phyloP scores from a whole-genome alignment of 2,888 invertebrate species.

The Deilephila porcellus region DNA sequence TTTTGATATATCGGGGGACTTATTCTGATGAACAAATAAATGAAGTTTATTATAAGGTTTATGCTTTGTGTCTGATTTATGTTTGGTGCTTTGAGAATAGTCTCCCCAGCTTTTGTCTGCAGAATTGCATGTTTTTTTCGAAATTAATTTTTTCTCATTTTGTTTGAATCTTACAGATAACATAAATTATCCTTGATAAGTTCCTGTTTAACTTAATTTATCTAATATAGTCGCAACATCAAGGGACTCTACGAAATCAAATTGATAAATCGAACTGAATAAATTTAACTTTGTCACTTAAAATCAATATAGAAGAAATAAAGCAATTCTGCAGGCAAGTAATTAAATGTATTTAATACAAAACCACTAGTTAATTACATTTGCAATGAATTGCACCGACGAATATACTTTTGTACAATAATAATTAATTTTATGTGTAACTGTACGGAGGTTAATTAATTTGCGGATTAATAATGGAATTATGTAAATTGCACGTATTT shows the following conservation, averaged over 20 bases:
- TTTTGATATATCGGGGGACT: slow-evolving; percentile 21
- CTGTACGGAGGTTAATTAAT: slow-evolving; percentile 40
- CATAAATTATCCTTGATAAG: no score
- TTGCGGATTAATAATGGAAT: slow-evolving; percentile 46
- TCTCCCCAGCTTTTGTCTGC: neutral
- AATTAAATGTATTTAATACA: neutral
- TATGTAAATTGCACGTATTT: slow-evolving; percentile 39
- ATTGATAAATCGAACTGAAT: no score
- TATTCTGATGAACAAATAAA: slow-evolving; percentile 2
- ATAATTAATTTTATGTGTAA: slow-evolving; percentile 33
- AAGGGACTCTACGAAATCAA: no score
- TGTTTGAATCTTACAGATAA: no score
- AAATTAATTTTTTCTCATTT: no score
- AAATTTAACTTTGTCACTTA: no score
- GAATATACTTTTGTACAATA: slow-evolving; percentile 20
- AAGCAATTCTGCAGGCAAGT: slow-evolving; percentile 1
- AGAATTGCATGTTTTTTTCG: neutral
- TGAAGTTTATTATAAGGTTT: neutral
- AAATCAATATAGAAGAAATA: neutral
- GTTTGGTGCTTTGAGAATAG: slow-evolving; percentile 17
- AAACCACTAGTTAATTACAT: slow-evolving; percentile 13
- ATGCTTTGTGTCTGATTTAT: neutral
- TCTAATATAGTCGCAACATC: neutral
- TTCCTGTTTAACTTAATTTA: no score
- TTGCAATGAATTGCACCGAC: slow-evolving; percentile 13